These are phyloP conservation scores for Cotesia congregata DNA, from an alignment of 2,888 invertebrate genomes.

Conservation along the genomic window DNA sequence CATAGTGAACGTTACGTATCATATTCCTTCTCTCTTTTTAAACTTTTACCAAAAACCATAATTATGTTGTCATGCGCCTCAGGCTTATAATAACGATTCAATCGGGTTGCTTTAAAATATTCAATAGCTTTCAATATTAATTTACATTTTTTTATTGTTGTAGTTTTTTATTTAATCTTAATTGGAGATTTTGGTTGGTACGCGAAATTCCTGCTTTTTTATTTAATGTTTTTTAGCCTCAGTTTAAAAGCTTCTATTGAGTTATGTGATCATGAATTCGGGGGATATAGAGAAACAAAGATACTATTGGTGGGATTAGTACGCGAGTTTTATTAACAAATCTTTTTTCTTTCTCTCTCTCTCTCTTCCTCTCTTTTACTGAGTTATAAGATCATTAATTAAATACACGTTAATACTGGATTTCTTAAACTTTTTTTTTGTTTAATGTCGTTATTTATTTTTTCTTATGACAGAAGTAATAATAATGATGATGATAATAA, in stretches of 20 bases:
- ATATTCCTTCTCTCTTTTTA: constrained; percentile 14
- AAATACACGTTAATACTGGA: background rate
- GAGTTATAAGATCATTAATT: constrained; percentile 1
- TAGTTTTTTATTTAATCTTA: background rate
- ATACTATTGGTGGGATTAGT: constrained; percentile 35
- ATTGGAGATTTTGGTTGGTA: background rate
- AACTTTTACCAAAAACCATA: constrained; percentile 29
- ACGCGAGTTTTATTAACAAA: constrained; percentile 23
- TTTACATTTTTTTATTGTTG: background rate
- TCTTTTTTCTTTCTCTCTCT: constrained; percentile 18
- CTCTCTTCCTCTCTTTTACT: constrained; percentile 21
- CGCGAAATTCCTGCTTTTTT: background rate
- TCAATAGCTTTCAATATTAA: constrained; percentile 2
- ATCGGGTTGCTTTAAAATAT: constrained; percentile 6
- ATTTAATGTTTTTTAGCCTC: constrained; percentile 9
- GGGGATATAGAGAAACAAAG: constrained; percentile 29
- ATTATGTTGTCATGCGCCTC: constrained; percentile 28
- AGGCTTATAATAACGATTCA: constrained; percentile 20
- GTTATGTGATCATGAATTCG: constrained; percentile 10
- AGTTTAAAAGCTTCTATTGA: background rate
- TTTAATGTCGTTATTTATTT: background rate
- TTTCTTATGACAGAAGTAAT: background rate
- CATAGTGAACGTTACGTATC: constrained; percentile 45
- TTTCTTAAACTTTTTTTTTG: background rate
- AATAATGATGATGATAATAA: constrained; percentile 6